Evolutionary conservation across 2,113 vertebrate species (phyloP).

Genomic region (Python bivittatus): DNA sequence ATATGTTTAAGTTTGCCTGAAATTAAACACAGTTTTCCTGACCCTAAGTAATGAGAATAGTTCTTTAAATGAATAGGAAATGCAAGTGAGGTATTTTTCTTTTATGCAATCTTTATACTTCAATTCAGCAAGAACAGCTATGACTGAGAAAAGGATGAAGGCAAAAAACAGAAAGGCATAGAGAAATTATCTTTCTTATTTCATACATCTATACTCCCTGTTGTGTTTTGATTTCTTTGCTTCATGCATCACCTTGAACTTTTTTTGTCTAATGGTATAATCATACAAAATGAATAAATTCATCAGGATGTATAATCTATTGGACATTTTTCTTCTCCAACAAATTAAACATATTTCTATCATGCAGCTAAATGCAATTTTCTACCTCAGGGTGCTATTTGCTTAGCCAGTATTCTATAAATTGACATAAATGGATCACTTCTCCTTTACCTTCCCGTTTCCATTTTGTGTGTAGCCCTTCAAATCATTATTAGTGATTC

Average conservation of each 20-base stretch:
- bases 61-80: background rate
- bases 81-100: background rate
- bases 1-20: background rate
- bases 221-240: background rate
- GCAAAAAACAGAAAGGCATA: background rate
- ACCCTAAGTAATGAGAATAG: background rate
- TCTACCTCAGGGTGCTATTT: background rate
- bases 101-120: background rate
- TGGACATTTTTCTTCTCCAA: background rate
- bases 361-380: background rate
- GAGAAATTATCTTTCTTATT: background rate
- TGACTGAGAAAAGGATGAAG: background rate
- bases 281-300: background rate
- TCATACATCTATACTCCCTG: background rate
- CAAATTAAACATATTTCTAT: background rate
- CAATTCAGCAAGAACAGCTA: background rate
- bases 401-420: background rate
- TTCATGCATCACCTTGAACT: background rate
- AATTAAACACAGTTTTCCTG: background rate
- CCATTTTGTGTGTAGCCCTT: background rate
- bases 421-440: background rate
- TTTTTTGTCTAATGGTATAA: background rate
- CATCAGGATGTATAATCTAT: background rate
- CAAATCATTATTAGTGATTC: background rate
- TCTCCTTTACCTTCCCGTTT: background rate